Conservation (phyloP, 2,797 vertebrate species). For the Esox lucius region DNA sequence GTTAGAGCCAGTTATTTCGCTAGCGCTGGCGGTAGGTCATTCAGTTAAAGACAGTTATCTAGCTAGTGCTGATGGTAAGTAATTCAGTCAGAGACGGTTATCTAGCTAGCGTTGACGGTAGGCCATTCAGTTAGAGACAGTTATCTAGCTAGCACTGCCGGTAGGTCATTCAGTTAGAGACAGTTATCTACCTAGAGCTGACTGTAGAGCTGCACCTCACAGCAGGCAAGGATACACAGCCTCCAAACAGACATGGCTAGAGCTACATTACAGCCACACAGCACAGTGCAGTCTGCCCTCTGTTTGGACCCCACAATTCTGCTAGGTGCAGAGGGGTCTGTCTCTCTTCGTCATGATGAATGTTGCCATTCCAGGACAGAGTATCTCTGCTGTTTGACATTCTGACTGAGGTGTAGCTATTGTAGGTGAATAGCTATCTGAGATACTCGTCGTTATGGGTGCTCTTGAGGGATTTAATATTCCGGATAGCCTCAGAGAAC, state of each 20-base stretch:
- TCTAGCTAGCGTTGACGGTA: constrained; percentile 40
- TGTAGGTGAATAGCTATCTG: not conserved
- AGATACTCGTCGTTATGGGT: not conserved
- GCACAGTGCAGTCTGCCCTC: constrained; percentile 41
- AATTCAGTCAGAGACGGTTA: constrained; percentile 92
- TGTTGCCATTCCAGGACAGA: not conserved
- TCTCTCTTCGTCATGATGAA: constrained; percentile 27
- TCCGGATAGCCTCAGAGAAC: not conserved
- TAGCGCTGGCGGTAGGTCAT: no score
- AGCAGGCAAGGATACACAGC: constrained; percentile 24
- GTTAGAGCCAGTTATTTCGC: no score
- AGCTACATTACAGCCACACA: constrained; percentile 15
- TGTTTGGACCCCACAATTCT: constrained; percentile 54
- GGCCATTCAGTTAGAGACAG: constrained; percentile 90
- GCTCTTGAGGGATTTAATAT: not conserved
- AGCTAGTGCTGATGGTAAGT: constrained; percentile 35
- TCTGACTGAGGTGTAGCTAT: not conserved
- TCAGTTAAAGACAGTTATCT: constrained; percentile 88
- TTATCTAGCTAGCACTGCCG: constrained; percentile 39
- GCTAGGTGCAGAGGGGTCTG: constrained; percentile 27
- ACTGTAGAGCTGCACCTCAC: constrained; percentile 29
- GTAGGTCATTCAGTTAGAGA: constrained; percentile 83
- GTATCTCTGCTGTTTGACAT: not conserved
- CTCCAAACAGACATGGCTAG: constrained; percentile 39
- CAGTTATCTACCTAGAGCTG: no score